These are phyloP conservation scores for Oplegnathus fasciatus DNA, from an alignment of 2,113 vertebrate genomes.

Conservation along the genomic window DNA sequence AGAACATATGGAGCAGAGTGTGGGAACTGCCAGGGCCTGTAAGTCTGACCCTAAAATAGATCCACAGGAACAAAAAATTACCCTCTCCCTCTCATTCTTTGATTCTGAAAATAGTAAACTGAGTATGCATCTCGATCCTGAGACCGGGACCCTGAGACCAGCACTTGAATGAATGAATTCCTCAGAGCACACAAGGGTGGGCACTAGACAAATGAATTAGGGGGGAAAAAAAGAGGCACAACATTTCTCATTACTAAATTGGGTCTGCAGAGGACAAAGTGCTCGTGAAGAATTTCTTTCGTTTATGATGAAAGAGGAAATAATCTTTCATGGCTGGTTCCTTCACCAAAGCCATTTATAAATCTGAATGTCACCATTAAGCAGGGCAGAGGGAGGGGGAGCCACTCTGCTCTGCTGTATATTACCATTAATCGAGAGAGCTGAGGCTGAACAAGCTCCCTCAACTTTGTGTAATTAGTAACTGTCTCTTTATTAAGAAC, in stretches of 20 bases:
- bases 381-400: constrained; percentile 62
- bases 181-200: constrained; percentile 68
- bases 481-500: constrained; percentile 72
- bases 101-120: constrained; percentile 82
- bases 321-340: constrained; percentile 81
- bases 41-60: constrained; percentile 79
- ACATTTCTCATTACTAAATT: constrained; percentile 87
- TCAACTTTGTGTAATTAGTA: constrained; percentile 78
- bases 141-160: constrained; percentile 73
- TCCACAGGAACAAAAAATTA: constrained; percentile 55
- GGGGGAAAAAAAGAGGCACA: constrained; percentile 60
- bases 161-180: constrained; percentile 84
- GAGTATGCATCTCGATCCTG: constrained; percentile 71
- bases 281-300: constrained; percentile 81
- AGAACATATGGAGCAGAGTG: constrained; percentile 70
- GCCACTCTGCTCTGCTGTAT: constrained; percentile 58
- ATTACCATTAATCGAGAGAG: constrained; percentile 74
- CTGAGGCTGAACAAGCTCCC: constrained; percentile 64
- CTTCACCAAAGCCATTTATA: constrained; percentile 82
- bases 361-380: constrained; percentile 80
- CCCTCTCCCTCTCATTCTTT: constrained; percentile 78
- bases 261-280: constrained; percentile 83
- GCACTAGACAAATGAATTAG: constrained; percentile 76
- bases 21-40: constrained; percentile 78
- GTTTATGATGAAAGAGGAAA: constrained; percentile 82